phyloP scores from a whole-genome alignment of 2,113 vertebrate species.

The Semnornis frantzii region DNA sequence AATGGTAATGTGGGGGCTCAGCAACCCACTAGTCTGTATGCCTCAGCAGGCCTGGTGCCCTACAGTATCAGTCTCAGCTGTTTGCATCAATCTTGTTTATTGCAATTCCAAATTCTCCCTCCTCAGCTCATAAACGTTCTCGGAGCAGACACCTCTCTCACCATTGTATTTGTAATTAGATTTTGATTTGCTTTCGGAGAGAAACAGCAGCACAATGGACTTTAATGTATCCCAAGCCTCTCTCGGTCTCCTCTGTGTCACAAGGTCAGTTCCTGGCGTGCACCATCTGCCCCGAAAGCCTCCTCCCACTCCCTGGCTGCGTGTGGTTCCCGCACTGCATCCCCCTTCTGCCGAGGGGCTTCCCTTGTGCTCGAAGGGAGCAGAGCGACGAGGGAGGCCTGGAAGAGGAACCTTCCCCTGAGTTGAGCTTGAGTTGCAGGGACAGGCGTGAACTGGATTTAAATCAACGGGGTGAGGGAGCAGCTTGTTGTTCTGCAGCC shows the following conservation, averaged over 20 bases:
- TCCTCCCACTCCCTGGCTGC: not conserved
- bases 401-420: not conserved
- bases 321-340: rapidly evolving
- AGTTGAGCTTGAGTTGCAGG: not conserved
- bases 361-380: not conserved
- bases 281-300: not conserved
- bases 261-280: slow-evolving; percentile 5
- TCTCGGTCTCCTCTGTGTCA: not conserved
- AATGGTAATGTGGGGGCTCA: rapidly evolving
- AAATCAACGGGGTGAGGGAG: not conserved
- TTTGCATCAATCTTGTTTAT: slow-evolving; percentile 12
- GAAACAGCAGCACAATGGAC: not conserved
- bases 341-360: not conserved
- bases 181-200: slow-evolving; percentile 54
- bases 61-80: not conserved
- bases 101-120: slow-evolving; percentile 20
- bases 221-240: slow-evolving; percentile 23
- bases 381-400: not conserved
- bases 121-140: slow-evolving; percentile 33
- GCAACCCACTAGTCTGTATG: rapidly evolving
- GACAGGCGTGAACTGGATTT: slow-evolving; percentile 61
- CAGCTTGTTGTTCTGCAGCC: not conserved
- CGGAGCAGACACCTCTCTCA: not conserved
- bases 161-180: slow-evolving; percentile 55
- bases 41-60: not conserved